A percentile compares a stretch with the other conserved stretches of the same genome.
These are phyloP conservation scores for Enteromius thamalakanensis DNA, from an alignment of 2,797 vertebrate species.

Conservation along the genomic window DNA sequence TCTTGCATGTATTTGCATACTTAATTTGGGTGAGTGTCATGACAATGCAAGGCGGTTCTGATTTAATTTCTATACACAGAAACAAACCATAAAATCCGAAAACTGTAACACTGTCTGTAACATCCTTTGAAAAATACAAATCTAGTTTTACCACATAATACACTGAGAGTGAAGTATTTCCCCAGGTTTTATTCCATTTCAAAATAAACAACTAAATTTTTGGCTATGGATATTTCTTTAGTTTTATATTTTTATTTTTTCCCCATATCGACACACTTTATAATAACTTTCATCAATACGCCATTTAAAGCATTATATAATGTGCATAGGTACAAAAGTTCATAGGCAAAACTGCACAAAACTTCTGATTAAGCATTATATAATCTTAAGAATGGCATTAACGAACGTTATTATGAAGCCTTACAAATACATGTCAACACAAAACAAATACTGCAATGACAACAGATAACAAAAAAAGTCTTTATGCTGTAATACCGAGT, in stretches of 20 bases:
- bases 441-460: slow-evolving; percentile 27
- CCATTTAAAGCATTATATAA: slow-evolving; percentile 4
- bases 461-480: slow-evolving; percentile 39
- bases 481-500: background rate
- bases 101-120: background rate
- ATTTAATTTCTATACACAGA: background rate
- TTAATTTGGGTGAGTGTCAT: background rate
- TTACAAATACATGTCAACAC: slow-evolving; percentile 15
- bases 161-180: background rate
- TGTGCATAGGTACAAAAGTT: background rate
- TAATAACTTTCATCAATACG: slow-evolving; percentile 1
- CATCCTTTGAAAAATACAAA: background rate
- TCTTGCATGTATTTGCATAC: slow-evolving; percentile 4
- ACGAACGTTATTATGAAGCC: slow-evolving; percentile 14
- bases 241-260: background rate
- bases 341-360: background rate
- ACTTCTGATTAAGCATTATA: background rate
- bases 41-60: background rate
- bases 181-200: background rate
- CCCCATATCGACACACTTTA: slow-evolving; percentile 3
- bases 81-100: background rate
- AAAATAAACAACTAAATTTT: background rate
- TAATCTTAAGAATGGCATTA: background rate
- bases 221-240: background rate
- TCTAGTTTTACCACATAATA: background rate